Evolutionary conservation across 2,113 vertebrate species (phyloP).

Genomic region (Melanotaenia duboulayi): DNA sequence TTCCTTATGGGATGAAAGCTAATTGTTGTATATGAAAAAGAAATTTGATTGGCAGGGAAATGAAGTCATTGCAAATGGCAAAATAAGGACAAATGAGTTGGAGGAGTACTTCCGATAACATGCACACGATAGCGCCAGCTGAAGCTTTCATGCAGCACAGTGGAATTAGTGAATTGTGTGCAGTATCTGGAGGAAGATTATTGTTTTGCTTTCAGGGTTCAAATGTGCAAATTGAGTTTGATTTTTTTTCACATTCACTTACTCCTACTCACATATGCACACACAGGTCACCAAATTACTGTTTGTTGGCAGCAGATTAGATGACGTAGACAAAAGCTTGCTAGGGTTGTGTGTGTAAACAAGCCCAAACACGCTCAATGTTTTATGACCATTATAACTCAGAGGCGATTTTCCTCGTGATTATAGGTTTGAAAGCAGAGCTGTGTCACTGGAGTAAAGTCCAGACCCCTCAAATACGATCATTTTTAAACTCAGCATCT

Average conservation of each 20-base stretch:
- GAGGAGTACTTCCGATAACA: not conserved
- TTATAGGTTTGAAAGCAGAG: constrained; percentile 32
- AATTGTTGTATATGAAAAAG: constrained; percentile 49
- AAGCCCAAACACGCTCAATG: constrained; percentile 13
- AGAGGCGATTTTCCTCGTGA: constrained; percentile 6
- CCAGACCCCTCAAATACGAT: not conserved
- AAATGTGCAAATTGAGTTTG: constrained; percentile 5
- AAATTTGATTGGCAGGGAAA: constrained; percentile 46
- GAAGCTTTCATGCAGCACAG: constrained; percentile 11
- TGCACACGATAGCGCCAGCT: constrained; percentile 37
- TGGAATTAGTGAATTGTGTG: constrained; percentile 25
- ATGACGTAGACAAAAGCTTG: constrained; percentile 20
- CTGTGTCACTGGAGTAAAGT: constrained; percentile 3
- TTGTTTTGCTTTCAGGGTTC: constrained; percentile 5
- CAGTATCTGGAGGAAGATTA: not conserved
- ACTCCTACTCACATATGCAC: no score
- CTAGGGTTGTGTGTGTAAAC: constrained; percentile 17
- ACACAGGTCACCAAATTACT: not conserved
- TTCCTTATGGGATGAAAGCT: constrained; percentile 50
- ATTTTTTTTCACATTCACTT: not conserved
- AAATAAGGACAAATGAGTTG: constrained; percentile 45
- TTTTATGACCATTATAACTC: constrained; percentile 37
- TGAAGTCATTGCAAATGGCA: constrained; percentile 31
- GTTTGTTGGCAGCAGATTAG: constrained; percentile 4
- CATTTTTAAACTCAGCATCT: constrained; percentile 5